A percentile compares a stretch with the other conserved stretches of the same genome.
Conservation (phyloP, 2,888 invertebrate genomes). For the Cataglyphis cursor region DNA sequence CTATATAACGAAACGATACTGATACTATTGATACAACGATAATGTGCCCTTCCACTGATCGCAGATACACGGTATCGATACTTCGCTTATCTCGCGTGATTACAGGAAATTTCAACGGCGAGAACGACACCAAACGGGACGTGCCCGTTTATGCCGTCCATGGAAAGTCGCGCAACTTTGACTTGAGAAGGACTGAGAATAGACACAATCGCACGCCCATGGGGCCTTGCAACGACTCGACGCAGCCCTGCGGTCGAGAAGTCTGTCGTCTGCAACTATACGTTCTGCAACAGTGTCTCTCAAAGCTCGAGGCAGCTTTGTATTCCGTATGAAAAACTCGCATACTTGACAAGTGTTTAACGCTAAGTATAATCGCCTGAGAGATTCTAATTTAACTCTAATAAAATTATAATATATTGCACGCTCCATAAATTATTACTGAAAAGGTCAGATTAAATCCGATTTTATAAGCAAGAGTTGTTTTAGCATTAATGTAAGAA, state of each 20-base stretch:
- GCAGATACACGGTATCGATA: conserved; percentile 60
- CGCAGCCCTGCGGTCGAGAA: conserved; percentile 59
- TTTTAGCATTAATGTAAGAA: not conserved
- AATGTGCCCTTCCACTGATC: not conserved
- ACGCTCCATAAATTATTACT: not conserved
- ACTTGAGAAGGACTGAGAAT: not conserved
- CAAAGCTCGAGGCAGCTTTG: conserved; percentile 8
- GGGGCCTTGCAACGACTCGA: conserved; percentile 45
- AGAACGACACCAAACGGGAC: not conserved
- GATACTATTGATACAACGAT: not conserved
- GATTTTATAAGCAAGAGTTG: not conserved
- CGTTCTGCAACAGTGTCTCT: conserved; percentile 45
- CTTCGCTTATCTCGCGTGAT: conserved; percentile 61
- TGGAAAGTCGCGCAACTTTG: not conserved
- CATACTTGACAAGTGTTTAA: not conserved
- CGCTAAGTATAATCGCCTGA: not conserved
- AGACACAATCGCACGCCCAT: not conserved
- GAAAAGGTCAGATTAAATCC: not conserved
- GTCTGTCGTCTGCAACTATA: conserved; percentile 49
- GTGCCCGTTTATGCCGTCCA: not conserved
- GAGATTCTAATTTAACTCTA: not conserved
- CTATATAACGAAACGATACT: not conserved
- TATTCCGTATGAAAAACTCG: not conserved
- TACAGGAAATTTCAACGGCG: conserved; percentile 24
- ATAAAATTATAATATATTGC: not conserved